Percentiles rank a stretch among this genome's conserved stretches.
Evolutionary conservation across 2,888 invertebrate species (phyloP).

Genomic region (Ametastegia equiseti): DNA sequence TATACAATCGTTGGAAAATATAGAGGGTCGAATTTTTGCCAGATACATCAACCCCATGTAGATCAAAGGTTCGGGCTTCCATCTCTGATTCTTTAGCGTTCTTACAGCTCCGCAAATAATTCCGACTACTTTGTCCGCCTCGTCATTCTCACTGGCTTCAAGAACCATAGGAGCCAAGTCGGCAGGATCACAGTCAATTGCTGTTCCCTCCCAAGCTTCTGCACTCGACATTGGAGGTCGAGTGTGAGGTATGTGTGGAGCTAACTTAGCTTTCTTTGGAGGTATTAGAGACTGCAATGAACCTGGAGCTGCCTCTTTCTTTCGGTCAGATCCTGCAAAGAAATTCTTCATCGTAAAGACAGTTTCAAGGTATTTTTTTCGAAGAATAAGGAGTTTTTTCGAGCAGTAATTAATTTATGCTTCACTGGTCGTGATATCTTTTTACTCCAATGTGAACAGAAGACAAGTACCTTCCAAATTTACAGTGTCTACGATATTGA

Average conservation of each 20-base stretch:
- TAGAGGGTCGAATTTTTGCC: conserved; percentile 87
- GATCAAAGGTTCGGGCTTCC: conserved; percentile 88
- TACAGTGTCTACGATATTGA: background rate
- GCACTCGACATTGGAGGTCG: conserved; percentile 73
- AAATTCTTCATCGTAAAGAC: too few species aligned
- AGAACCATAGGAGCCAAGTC: conserved; percentile 87
- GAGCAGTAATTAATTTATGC: background rate
- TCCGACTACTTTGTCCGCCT: conserved; percentile 87
- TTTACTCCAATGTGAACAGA: background rate
- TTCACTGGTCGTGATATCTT: background rate
- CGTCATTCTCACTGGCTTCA: conserved; percentile 87
- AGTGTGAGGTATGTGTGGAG: conserved; percentile 68
- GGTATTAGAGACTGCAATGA: conserved; percentile 79
- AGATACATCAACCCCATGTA: conserved; percentile 89
- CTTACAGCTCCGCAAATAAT: conserved; percentile 94
- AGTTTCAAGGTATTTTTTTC: too few species aligned
- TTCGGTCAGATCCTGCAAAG: conserved; percentile 80
- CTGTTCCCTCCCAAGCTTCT: conserved; percentile 85
- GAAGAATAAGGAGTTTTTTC: background rate
- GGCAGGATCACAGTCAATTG: conserved; percentile 88
- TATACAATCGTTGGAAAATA: conserved; percentile 87
- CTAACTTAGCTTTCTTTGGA: conserved; percentile 80
- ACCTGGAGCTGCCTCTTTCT: conserved; percentile 82
- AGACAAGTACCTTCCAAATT: background rate
- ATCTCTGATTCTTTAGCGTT: conserved; percentile 85